Percentiles rank a stretch among this genome's conserved stretches.
These are phyloP conservation scores for Syngnathus acus DNA, from an alignment of 2,797 vertebrate genomes.

Conservation along the genomic window DNA sequence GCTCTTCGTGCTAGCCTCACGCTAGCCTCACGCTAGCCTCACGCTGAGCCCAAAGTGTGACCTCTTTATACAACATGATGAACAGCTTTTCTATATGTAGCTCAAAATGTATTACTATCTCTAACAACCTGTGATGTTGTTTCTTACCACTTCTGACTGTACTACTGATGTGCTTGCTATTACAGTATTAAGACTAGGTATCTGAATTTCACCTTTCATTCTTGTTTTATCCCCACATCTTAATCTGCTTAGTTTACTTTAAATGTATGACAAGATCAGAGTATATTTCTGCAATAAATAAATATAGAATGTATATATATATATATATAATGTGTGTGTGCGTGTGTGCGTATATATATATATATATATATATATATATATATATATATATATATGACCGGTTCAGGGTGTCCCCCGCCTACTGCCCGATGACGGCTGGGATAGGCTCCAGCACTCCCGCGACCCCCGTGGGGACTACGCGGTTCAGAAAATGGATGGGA, in stretches of 20 bases:
- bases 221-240: slow-evolving; percentile 17
- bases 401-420: no score
- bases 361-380: no score
- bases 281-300: slow-evolving; percentile 32
- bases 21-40: no score
- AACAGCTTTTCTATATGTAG: slow-evolving; percentile 18
- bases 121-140: slow-evolving; percentile 5
- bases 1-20: no score
- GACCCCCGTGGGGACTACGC: no score
- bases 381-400: no score
- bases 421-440: no score
- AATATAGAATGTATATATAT: not conserved
- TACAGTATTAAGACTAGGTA: slow-evolving; percentile 14
- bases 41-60: no score
- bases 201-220: slow-evolving; percentile 4
- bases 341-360: not conserved
- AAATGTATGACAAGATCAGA: slow-evolving; percentile 1
- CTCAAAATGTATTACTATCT: slow-evolving; percentile 5
- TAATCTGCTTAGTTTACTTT: slow-evolving; percentile 22
- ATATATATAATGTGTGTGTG: not conserved
- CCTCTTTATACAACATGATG: not conserved
- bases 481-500: no score
- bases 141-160: slow-evolving; percentile 28
- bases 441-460: no score
- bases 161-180: slow-evolving; percentile 53